These are phyloP conservation scores for Euplexia lucipara DNA, from an alignment of 2,888 invertebrate species.

Conservation along the genomic window DNA sequence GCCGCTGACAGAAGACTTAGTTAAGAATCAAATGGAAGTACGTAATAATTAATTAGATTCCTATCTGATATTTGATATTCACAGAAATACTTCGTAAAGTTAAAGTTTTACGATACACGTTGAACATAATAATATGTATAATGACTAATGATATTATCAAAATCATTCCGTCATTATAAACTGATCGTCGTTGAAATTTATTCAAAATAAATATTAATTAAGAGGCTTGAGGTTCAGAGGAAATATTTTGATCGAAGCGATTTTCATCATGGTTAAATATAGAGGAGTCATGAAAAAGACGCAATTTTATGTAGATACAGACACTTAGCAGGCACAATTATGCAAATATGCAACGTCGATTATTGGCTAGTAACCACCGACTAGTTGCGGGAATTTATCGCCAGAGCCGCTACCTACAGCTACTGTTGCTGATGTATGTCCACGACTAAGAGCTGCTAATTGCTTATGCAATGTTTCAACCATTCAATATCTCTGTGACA, in stretches of 20 bases:
- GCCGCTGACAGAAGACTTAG: conserved; percentile 35
- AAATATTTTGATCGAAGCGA: conserved; percentile 72
- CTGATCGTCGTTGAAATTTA: conserved; percentile 58
- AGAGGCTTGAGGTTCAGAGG: conserved; percentile 63
- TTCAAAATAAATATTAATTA: conserved; percentile 74
- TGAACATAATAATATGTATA: conserved; percentile 57
- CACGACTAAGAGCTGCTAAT: conserved; percentile 71
- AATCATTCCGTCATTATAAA: conserved; percentile 64
- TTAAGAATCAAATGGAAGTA: conserved; percentile 47
- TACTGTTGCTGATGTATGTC: conserved; percentile 71
- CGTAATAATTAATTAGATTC: conserved; percentile 56
- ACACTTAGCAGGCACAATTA: conserved; percentile 88
- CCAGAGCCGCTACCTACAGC: conserved; percentile 62
- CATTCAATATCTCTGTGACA: conserved; percentile 44
- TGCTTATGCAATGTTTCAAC: conserved; percentile 63
- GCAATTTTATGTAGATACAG: conserved; percentile 89
- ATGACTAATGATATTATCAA: conserved; percentile 62
- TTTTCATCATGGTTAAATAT: conserved; percentile 83
- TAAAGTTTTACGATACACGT: conserved; percentile 51
- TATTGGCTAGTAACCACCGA: conserved; percentile 86
- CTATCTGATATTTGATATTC: conserved; percentile 62
- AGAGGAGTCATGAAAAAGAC: conserved; percentile 84
- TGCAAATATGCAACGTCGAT: conserved; percentile 87
- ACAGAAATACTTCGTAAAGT: conserved; percentile 59
- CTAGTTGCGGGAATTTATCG: conserved; percentile 86